Evolutionary conservation across 2,888 invertebrate genomes (phyloP).

Genomic region (Lasioglossum calceatum): DNA sequence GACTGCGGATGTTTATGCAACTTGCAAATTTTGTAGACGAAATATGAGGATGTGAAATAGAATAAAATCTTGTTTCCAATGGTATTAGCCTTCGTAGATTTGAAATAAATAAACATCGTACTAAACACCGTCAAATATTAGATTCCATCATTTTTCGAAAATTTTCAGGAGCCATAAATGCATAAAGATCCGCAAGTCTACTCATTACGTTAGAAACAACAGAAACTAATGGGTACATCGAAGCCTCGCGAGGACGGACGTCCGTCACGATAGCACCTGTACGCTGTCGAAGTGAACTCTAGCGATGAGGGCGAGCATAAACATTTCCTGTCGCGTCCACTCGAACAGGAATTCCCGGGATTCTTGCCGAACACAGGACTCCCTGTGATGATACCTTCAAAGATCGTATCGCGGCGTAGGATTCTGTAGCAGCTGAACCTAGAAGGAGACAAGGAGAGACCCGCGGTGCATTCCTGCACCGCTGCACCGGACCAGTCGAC

Average conservation of each 20-base stretch:
- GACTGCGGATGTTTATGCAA: no score
- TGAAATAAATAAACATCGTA: no score
- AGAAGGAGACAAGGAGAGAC: slow-evolving; percentile 42
- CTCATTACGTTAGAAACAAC: no score
- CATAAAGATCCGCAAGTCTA: no score
- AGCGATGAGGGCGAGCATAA: neutral
- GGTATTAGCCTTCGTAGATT: no score
- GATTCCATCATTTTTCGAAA: no score
- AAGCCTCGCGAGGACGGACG: neutral
- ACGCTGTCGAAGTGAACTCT: neutral
- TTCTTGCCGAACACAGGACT: slow-evolving; percentile 22
- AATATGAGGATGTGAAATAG: no score
- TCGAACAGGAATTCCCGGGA: slow-evolving; percentile 29
- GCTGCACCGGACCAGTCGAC: slow-evolving; percentile 52
- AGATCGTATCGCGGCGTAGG: slow-evolving; percentile 42
- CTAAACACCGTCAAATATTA: no score
- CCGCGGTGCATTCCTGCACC: slow-evolving; percentile 45
- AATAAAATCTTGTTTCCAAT: no score
- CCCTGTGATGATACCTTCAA: slow-evolving; percentile 35
- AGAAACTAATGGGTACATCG: no score
- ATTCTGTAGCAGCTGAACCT: slow-evolving; percentile 44
- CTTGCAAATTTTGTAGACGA: no score
- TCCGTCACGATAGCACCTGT: neutral
- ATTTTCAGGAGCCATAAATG: no score
- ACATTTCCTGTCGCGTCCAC: slow-evolving; percentile 3